Percentiles rank a stretch among this genome's conserved stretches.
These are phyloP conservation scores for Ligdia adustata DNA, from an alignment of 2,888 invertebrate genomes.

Conservation along the genomic window DNA sequence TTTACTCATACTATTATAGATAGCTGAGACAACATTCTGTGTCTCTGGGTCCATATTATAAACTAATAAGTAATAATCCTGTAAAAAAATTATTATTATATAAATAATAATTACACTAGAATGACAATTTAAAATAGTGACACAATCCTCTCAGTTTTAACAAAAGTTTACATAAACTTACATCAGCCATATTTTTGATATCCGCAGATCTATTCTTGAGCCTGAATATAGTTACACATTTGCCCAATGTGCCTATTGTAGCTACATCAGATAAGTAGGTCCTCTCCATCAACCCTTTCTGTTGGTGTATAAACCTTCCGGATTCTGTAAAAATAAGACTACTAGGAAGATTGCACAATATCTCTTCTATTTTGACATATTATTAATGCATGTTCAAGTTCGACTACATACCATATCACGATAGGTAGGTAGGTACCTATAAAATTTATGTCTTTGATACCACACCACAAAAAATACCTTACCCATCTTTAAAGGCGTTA, in stretches of 20 bases:
- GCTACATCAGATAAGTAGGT: slow-evolving; percentile 86
- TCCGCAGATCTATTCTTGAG: slow-evolving; percentile 85
- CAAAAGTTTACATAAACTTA: too few species aligned
- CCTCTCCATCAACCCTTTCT: slow-evolving; percentile 76
- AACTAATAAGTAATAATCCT: slow-evolving; percentile 66
- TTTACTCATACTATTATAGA: slow-evolving; percentile 58
- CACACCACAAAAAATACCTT: too few species aligned
- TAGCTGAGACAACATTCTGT: slow-evolving; percentile 73
- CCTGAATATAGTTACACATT: slow-evolving; percentile 88
- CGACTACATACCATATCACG: too few species aligned
- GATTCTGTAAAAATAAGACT: slow-evolving; percentile 81
- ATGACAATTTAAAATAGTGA: too few species aligned
- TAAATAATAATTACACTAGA: too few species aligned
- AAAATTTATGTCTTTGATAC: too few species aligned
- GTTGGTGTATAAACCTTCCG: slow-evolving; percentile 82
- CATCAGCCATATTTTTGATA: slow-evolving; percentile 87
- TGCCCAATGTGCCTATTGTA: slow-evolving; percentile 82
- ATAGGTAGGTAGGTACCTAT: too few species aligned
- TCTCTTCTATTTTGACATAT: too few species aligned
- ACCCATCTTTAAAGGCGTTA: slow-evolving; percentile 87
- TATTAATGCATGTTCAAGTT: too few species aligned
- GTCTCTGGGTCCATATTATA: slow-evolving; percentile 66
- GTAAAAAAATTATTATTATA: slow-evolving; percentile 39
- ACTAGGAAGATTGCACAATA: too few species aligned
- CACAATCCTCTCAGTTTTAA: too few species aligned